A percentile compares a stretch with the other conserved stretches of the same genome.
Evolutionary conservation across 2,113 vertebrate species (phyloP).

Genomic region (Lagopus muta): DNA sequence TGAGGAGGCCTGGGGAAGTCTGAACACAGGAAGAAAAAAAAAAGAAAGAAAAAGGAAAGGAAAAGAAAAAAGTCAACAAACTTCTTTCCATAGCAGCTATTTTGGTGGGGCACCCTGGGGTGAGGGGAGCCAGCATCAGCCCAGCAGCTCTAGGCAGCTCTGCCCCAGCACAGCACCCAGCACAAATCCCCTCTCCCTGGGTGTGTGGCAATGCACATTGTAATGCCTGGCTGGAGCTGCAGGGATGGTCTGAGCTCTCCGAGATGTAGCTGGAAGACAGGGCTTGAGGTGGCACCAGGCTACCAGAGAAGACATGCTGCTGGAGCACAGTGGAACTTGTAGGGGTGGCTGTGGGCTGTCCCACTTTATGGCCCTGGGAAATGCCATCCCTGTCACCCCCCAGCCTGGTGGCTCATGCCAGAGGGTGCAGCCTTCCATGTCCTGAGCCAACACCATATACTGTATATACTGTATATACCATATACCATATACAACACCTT

Average conservation of each 20-base stretch:
- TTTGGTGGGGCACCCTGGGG: constrained; percentile 10
- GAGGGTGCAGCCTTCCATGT: background rate
- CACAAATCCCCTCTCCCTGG: background rate
- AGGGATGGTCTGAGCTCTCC: background rate
- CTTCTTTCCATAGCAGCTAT: constrained; percentile 51
- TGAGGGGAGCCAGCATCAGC: background rate
- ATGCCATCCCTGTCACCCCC: background rate
- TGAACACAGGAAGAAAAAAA: constrained; percentile 70
- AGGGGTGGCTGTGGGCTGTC: background rate
- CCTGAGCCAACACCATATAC: background rate
- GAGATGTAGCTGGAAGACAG: background rate
- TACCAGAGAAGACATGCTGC: fast-evolving
- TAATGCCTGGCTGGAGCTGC: fast-evolving
- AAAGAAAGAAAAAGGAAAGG: constrained; percentile 37
- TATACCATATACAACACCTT: background rate
- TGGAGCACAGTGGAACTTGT: fast-evolving
- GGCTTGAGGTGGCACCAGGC: background rate
- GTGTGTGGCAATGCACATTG: background rate
- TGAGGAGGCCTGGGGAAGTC: constrained; percentile 74
- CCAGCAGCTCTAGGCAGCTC: background rate
- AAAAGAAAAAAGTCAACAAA: constrained; percentile 28
- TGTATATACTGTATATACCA: too few relatives aligned
- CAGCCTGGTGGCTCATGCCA: background rate
- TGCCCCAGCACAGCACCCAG: background rate
- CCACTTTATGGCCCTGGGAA: background rate